Evolutionary conservation across 2,888 invertebrate species (phyloP).

Genomic region (Cerastis leucographa): DNA sequence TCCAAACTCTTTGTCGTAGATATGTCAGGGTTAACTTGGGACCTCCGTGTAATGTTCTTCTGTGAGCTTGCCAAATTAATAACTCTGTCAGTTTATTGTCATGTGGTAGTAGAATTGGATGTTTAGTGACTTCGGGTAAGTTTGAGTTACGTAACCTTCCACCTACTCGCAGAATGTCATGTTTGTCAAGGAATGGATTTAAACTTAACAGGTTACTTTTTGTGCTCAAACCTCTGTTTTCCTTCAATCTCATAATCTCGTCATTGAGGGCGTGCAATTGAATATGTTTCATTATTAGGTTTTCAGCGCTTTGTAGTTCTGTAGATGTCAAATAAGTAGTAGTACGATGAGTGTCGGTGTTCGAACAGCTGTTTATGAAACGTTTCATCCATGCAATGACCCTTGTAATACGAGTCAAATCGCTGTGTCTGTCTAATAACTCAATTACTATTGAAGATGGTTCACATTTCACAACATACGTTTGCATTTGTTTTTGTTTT

Average conservation of each 20-base stretch:
- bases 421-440: no score
- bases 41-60: not conserved
- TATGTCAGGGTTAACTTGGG: slow-evolving; percentile 12
- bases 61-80: no score
- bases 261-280: slow-evolving; percentile 8
- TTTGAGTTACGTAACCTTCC: no score
- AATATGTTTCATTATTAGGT: not conserved
- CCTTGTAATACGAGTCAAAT: slow-evolving; percentile 16
- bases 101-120: no score
- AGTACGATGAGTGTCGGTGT: not conserved
- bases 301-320: not conserved
- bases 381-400: slow-evolving; percentile 4
- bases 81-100: no score
- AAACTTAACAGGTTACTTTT: slow-evolving; percentile 13
- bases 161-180: no score
- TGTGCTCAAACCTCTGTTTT: no score
- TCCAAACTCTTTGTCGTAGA: slow-evolving; percentile 3
- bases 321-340: slow-evolving; percentile 2
- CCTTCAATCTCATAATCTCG: slow-evolving; percentile 8
- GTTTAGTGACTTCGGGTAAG: no score
- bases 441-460: slow-evolving; percentile 7
- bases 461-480: slow-evolving; percentile 10
- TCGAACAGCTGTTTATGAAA: not conserved
- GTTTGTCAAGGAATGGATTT: slow-evolving; percentile 7
- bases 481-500: slow-evolving; percentile 15